Evolutionary conservation across 2,113 vertebrate genomes (phyloP).

Genomic region (Camelus bactrianus): DNA sequence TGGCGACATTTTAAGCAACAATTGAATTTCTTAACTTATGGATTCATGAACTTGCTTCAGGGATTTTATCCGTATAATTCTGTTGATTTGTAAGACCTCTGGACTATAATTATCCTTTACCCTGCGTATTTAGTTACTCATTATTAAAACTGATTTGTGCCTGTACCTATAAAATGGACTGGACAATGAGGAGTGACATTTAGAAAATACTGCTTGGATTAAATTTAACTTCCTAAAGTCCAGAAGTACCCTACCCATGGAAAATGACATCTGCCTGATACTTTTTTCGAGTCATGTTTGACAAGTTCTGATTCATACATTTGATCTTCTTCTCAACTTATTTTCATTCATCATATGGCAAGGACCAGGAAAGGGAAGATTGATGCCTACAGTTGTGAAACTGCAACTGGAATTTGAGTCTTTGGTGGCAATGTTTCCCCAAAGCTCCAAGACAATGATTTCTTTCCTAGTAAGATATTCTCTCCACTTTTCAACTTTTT

Average conservation of each 20-base stretch:
- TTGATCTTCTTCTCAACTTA: not conserved
- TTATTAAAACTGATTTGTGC: slow-evolving; percentile 74
- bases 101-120: slow-evolving; percentile 68
- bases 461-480: not conserved
- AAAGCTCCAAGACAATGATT: not conserved
- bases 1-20: slow-evolving; percentile 77
- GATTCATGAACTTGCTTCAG: slow-evolving; percentile 54
- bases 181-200: slow-evolving; percentile 69
- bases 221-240: slow-evolving; percentile 31
- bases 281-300: not conserved
- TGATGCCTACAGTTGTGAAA: not conserved
- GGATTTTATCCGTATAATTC: slow-evolving; percentile 69
- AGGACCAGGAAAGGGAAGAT: not conserved
- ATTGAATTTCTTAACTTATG: slow-evolving; percentile 63
- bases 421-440: not conserved
- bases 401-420: not conserved
- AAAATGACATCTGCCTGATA: slow-evolving; percentile 4
- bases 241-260: not conserved
- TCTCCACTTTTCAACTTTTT: not conserved
- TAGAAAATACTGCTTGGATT: slow-evolving; percentile 48
- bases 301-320: not conserved
- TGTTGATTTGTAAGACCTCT: slow-evolving; percentile 73
- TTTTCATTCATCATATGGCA: not conserved
- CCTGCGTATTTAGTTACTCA: not conserved
- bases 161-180: slow-evolving; percentile 47